These are phyloP conservation scores for Lacanobia wlatinum DNA, from an alignment of 2,888 invertebrate species.

Conservation along the genomic window DNA sequence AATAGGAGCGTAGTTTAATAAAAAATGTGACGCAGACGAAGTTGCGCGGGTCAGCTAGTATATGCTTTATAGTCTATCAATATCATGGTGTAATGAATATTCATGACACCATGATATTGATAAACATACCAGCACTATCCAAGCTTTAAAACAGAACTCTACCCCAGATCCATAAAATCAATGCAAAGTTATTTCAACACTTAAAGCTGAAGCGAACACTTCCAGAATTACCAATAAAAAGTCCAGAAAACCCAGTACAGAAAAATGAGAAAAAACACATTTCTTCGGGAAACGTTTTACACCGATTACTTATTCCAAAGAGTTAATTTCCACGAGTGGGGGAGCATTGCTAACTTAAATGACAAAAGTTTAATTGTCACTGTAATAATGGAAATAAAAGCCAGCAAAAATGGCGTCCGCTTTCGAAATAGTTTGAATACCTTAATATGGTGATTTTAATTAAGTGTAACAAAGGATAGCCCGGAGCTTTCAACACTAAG, in stretches of 20 bases:
- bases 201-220: not conserved
- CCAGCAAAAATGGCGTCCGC: conserved; percentile 40
- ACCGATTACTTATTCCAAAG: conserved; percentile 54
- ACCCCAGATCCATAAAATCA: not conserved
- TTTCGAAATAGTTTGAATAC: conserved; percentile 48
- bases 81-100: too few relatives aligned
- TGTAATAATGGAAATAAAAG: conserved; percentile 49
- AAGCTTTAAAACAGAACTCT: too few relatives aligned
- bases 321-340: conserved; percentile 59
- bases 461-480: conserved; percentile 36
- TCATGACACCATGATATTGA: too few relatives aligned
- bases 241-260: not conserved
- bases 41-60: too few relatives aligned
- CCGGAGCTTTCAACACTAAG: conserved; percentile 14
- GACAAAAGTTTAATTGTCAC: conserved; percentile 59
- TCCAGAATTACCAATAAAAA: conserved; percentile 7
- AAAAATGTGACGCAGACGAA: too few relatives aligned
- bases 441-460: conserved; percentile 45
- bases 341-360: conserved; percentile 57
- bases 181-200: not conserved
- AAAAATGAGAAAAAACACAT: not conserved
- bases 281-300: conserved; percentile 27
- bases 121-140: too few relatives aligned
- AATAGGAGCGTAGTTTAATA: too few relatives aligned
- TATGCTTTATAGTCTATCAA: too few relatives aligned